phyloP scores from a whole-genome alignment of 2,797 vertebrate genomes.

The Tragelaphus oryx region DNA sequence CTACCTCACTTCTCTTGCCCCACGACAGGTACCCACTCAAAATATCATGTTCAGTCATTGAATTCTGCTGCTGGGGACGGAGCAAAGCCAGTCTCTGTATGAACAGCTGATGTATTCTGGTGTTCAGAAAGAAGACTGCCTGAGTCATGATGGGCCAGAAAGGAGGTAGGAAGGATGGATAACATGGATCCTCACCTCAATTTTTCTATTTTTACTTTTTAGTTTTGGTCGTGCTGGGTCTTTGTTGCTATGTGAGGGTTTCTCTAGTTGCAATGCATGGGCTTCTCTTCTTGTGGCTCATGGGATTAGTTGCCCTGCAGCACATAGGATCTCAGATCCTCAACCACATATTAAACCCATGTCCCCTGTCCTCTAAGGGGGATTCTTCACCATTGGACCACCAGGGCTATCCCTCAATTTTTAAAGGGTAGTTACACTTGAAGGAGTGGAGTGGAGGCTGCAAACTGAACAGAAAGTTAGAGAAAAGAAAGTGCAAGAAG shows the following conservation, averaged over 20 bases:
- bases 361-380: background rate
- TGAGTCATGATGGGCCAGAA: background rate
- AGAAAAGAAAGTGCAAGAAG: fast-evolving
- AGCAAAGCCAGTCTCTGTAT: fast-evolving
- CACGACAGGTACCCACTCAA: fast-evolving
- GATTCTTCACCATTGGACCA: background rate
- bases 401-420: background rate
- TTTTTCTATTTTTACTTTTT: background rate
- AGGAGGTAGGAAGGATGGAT: fast-evolving
- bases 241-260: background rate
- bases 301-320: background rate
- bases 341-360: background rate
- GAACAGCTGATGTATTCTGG: fast-evolving
- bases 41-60: fast-evolving
- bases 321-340: background rate
- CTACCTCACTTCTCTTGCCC: background rate
- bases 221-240: background rate
- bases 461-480: background rate
- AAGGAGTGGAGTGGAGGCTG: background rate
- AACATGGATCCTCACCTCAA: fast-evolving
- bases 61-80: background rate
- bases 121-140: background rate
- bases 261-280: background rate
- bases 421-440: background rate
- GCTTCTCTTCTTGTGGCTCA: background rate